phyloP scores from a whole-genome alignment of 2,797 vertebrate genomes.

The Chrosomus eos region DNA sequence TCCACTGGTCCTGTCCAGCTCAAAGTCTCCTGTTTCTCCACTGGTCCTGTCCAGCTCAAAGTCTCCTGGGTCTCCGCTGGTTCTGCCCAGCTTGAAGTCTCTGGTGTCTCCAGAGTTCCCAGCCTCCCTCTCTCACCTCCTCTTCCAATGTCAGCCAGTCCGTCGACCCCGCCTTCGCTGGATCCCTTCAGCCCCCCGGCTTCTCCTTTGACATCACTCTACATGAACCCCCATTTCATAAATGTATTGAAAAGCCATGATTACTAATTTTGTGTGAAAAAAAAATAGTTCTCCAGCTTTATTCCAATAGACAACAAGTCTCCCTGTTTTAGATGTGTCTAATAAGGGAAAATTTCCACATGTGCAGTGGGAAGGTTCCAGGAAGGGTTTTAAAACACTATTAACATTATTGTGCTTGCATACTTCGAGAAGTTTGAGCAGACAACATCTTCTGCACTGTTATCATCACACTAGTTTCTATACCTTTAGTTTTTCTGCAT shows the following conservation, averaged over 20 bases:
- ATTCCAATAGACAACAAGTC: neutral
- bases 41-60: too few relatives aligned
- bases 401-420: neutral
- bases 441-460: neutral
- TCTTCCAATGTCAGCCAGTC: neutral
- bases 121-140: neutral
- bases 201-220: neutral
- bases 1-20: too few relatives aligned
- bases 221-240: neutral
- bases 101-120: too few relatives aligned
- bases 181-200: neutral
- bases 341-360: neutral
- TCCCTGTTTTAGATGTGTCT: neutral
- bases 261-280: neutral
- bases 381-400: neutral
- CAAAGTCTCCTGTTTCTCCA: too few relatives aligned
- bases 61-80: too few relatives aligned
- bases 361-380: neutral
- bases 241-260: neutral
- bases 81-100: too few relatives aligned
- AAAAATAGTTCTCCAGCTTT: neutral
- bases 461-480: neutral
- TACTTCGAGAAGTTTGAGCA: neutral
- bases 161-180: neutral
- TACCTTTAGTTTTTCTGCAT: slow-evolving; percentile 9